phyloP scores from a whole-genome alignment of 2,888 invertebrate species.

The Allolobophora icterica region DNA sequence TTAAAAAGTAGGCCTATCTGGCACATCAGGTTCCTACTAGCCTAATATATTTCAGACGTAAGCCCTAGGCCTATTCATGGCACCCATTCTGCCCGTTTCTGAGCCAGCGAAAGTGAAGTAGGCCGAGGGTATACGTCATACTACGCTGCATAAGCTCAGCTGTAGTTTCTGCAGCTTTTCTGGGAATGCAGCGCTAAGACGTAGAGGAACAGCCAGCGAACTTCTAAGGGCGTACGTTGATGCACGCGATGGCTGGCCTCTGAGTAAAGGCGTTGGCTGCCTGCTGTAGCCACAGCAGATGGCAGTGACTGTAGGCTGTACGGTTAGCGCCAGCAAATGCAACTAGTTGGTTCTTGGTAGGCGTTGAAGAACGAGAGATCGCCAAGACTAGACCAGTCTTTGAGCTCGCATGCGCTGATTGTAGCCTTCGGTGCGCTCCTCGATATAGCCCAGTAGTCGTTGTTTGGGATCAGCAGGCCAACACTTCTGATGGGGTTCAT shows the following conservation, averaged over 20 bases:
- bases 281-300: constrained; percentile 2
- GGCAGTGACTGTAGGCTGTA: background rate
- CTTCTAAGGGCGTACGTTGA: constrained; percentile 8
- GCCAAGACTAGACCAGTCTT: background rate
- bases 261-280: background rate
- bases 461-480: background rate
- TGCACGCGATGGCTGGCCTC: background rate
- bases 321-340: background rate
- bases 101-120: background rate
- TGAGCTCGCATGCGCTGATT: background rate
- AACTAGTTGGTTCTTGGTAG: background rate
- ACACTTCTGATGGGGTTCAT: background rate
- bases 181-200: constrained; percentile 8
- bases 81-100: background rate
- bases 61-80: background rate
- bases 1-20: too few relatives aligned
- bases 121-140: background rate
- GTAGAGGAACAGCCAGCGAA: background rate
- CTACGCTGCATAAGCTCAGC: background rate
- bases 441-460: background rate
- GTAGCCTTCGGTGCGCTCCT: background rate
- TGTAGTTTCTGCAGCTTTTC: constrained; percentile 17
- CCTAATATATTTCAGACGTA: background rate
- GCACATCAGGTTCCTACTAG: too few relatives aligned
- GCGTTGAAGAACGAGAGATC: background rate